Conservation (phyloP, 2,113 vertebrate species). For the Himantopus leucocephalus region DNA sequence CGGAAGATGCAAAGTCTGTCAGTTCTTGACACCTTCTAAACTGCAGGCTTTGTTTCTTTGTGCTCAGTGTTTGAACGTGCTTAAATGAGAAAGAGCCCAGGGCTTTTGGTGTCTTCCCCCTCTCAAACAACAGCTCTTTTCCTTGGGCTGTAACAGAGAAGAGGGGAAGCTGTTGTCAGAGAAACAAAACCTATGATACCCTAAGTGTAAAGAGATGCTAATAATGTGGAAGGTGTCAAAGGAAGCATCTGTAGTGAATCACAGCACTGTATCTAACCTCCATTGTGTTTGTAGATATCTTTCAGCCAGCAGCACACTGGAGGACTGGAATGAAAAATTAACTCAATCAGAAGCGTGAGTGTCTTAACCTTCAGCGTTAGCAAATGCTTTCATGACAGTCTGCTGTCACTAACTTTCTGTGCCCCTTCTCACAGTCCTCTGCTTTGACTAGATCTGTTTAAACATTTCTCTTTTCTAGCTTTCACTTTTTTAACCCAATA, state of each 20-base stretch:
- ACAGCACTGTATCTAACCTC: constrained; percentile 50
- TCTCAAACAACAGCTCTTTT: background rate
- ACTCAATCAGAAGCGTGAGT: constrained; percentile 87
- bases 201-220: background rate
- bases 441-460: background rate
- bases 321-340: constrained; percentile 81
- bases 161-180: background rate
- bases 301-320: constrained; percentile 86
- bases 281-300: constrained; percentile 85
- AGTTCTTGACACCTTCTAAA: background rate
- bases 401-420: background rate
- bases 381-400: background rate
- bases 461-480: background rate
- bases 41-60: background rate
- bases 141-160: background rate
- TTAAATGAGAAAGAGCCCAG: background rate
- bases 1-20: background rate
- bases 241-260: background rate
- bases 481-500: background rate
- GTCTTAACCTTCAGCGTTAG: constrained; percentile 49
- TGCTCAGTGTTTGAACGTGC: background rate
- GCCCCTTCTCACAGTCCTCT: background rate
- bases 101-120: background rate
- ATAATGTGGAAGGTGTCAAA: background rate
- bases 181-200: background rate